Base-by-base conservation (phyloP, 2,113 vertebrate species). In the Clarias gariepinus region DNA sequence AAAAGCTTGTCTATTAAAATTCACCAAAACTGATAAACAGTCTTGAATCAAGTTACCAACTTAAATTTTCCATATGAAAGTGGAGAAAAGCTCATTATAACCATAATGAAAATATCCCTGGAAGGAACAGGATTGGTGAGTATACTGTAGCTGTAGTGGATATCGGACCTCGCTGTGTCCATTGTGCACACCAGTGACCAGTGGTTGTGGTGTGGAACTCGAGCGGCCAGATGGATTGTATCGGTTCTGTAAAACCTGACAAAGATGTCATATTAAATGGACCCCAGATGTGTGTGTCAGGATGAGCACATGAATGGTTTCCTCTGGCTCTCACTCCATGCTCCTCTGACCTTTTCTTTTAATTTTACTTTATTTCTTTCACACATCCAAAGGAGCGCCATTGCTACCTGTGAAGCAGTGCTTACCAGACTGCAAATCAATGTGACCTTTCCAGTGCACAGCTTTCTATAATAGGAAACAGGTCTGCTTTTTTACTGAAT, bases 181-280 rank as follows among this genome's bases (percentile, higher is more conserved):
- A 58, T 30, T 16, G 55, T 36, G 55, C 76, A 78, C n/a, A 57
- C 13, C 55, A 81, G 47, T 47, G 19, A 41, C 33, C 57, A 60
- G 23, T 36, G 19, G 30, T 60, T 80, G 16, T 60, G 28, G 18
- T 52, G 77, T 81, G 41, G 63, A 90, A 82, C 36, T 66, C 25
- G 47, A 60, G 78, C 16, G 82, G 89, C 52, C 82, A 88, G 64
- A 89, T 90, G 88, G 88, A 68, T 88, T 74, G 84, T 88, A 66
- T 87, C 60, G 84, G 41, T 77, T 30, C 57, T 77, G 13, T 36
- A 84, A 25, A 76, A 63, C 30, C 68, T 89, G 81, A 84, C 88
- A 86, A 55, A 79, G 73, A 18, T 61, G 64, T 87, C 60, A 88
- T 66, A 82, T 84, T 58, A 77, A 88, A 89, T n/a, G 18, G 30